Evolutionary conservation across 1,140 invertebrate species (phyloP).

Genomic region (Calephelis virginiensis): DNA sequence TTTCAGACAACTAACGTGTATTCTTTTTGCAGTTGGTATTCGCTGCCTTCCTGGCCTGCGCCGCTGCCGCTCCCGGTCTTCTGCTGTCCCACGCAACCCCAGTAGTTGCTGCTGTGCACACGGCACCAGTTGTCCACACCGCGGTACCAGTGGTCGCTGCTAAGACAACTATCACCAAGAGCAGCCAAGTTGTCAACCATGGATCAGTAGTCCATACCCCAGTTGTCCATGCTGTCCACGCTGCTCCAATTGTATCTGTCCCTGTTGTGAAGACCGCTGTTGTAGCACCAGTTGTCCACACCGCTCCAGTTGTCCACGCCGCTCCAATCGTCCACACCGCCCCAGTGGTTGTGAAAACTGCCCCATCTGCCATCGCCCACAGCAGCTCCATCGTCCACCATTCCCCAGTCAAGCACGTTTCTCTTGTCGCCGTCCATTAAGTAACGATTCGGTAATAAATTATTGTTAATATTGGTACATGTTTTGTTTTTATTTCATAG

Average conservation of each 20-base stretch:
- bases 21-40: conserved; percentile 63
- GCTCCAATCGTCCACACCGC: conserved; percentile 64
- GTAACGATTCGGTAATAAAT: conserved; percentile 5
- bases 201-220: conserved; percentile 30
- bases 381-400: conserved; percentile 67
- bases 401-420: conserved; percentile 76
- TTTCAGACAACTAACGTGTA: too few species aligned
- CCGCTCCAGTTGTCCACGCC: conserved; percentile 32
- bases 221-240: conserved; percentile 52
- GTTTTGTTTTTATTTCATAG: too few species aligned
- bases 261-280: conserved; percentile 49
- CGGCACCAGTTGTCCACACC: conserved; percentile 57
- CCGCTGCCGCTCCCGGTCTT: conserved; percentile 72
- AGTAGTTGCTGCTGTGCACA: conserved; percentile 52
- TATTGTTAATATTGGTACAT: not conserved
- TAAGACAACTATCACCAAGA: conserved; percentile 65
- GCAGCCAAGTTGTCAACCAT: conserved; percentile 66
- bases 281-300: conserved; percentile 36
- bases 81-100: conserved; percentile 55
- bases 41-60: conserved; percentile 77
- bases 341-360: conserved; percentile 51
- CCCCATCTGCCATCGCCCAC: conserved; percentile 67
- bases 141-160: conserved; percentile 66
- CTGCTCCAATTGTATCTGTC: conserved; percentile 35
- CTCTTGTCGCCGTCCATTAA: conserved; percentile 75